These are phyloP conservation scores for Heliconius melpomene DNA, from an alignment of 1,140 invertebrate species.

Conservation along the genomic window DNA sequence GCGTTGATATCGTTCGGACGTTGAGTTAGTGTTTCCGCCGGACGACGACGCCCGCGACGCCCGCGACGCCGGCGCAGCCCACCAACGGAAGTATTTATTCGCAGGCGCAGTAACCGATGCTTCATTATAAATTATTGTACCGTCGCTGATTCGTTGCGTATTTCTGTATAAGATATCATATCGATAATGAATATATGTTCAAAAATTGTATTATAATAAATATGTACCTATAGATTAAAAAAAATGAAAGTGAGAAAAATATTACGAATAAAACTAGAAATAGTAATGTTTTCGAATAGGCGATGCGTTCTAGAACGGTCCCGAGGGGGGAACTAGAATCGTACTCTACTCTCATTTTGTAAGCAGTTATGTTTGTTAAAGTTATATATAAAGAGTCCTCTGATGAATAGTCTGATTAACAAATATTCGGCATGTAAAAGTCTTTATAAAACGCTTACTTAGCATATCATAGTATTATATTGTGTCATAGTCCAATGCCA, in stretches of 20 bases:
- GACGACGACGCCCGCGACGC: conserved; percentile 44
- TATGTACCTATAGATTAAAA: conserved; percentile 80
- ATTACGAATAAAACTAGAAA: conserved; percentile 78
- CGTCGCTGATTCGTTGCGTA: conserved; percentile 72
- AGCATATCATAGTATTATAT: conserved; percentile 82
- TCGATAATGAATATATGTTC: conserved; percentile 79
- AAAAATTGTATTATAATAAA: conserved; percentile 80
- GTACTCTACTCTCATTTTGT: conserved; percentile 77
- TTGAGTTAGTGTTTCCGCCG: conserved; percentile 67
- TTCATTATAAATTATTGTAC: conserved; percentile 77
- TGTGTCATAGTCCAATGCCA: conserved; percentile 82
- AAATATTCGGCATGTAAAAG: conserved; percentile 81
- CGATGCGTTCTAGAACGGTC: conserved; percentile 71
- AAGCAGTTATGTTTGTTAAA: conserved; percentile 80
- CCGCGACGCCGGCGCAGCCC: conserved; percentile 48
- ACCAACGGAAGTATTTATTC: conserved; percentile 73
- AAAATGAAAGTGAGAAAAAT: conserved; percentile 81
- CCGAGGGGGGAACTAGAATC: conserved; percentile 66
- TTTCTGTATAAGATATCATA: conserved; percentile 79
- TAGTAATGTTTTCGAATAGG: conserved; percentile 78
- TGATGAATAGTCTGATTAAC: conserved; percentile 81
- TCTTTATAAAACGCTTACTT: conserved; percentile 81
- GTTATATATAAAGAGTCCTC: conserved; percentile 80
- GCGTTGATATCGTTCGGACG: conserved; percentile 71
- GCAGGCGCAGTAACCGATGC: conserved; percentile 72